These are phyloP conservation scores for Alsophila aescularia DNA, from an alignment of 2,888 invertebrate species.

Conservation along the genomic window DNA sequence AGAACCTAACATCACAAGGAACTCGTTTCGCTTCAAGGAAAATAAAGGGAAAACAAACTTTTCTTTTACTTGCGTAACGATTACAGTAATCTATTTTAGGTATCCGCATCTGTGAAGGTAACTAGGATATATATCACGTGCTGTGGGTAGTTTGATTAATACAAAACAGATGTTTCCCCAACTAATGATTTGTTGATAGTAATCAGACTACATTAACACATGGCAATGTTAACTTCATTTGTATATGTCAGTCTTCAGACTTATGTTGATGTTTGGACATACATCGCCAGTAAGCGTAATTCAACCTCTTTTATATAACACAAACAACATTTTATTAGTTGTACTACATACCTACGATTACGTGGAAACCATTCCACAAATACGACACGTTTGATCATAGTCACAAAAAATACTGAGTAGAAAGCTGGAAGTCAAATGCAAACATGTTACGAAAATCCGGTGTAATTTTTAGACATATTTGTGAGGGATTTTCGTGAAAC, in stretches of 20 bases:
- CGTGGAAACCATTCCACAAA: slow-evolving; percentile 5
- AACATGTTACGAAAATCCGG: slow-evolving; percentile 18
- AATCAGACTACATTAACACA: slow-evolving; percentile 22
- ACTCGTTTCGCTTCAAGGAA: slow-evolving; percentile 11
- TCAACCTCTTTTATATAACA: too few species aligned
- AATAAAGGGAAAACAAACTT: slow-evolving; percentile 10
- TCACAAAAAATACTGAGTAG: neutral
- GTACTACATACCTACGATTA: slow-evolving; percentile 3
- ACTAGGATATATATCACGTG: slow-evolving; percentile 27
- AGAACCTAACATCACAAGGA: slow-evolving; percentile 12
- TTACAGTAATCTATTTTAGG: slow-evolving; percentile 17
- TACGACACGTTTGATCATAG: neutral
- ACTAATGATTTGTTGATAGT: slow-evolving; percentile 35
- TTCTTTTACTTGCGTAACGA: slow-evolving; percentile 9
- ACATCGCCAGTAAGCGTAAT: too few species aligned
- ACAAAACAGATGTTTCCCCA: slow-evolving; percentile 35
- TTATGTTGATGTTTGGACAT: slow-evolving; percentile 12
- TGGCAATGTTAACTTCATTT: slow-evolving; percentile 15
- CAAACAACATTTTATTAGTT: too few species aligned
- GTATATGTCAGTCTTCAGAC: slow-evolving; percentile 17
- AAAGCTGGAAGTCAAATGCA: slow-evolving; percentile 1
- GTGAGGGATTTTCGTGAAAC: slow-evolving; percentile 11
- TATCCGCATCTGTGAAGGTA: slow-evolving; percentile 12
- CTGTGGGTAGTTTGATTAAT: slow-evolving; percentile 28
- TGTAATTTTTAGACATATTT: slow-evolving; percentile 11